Evolutionary conservation across 2,797 vertebrate species (phyloP).

Genomic region (Erethizon dorsatum): DNA sequence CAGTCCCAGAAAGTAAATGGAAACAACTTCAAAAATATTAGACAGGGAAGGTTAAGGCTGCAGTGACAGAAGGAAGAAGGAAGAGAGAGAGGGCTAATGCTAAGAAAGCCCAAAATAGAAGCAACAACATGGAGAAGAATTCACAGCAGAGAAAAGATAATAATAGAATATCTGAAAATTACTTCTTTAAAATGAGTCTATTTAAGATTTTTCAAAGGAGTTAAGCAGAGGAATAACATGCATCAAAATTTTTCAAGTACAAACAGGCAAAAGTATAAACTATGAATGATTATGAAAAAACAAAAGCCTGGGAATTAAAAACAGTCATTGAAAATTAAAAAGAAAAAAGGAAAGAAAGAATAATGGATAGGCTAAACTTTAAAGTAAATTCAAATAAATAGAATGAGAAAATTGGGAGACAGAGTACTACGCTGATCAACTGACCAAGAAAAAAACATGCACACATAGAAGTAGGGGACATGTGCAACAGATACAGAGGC

Average conservation of each 20-base stretch:
- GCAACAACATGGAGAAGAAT: not conserved
- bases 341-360: not conserved
- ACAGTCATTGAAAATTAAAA: not conserved
- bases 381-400: not conserved
- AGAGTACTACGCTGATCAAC: not conserved
- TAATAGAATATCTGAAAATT: not conserved
- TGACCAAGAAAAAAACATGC: not conserved
- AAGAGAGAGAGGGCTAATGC: not conserved
- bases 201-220: constrained; percentile 31
- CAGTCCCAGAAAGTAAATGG: not conserved
- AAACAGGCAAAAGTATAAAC: not conserved
- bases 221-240: not conserved
- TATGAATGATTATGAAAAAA: not conserved
- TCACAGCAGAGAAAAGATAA: not conserved
- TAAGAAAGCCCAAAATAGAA: constrained; percentile 1
- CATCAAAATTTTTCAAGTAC: not conserved
- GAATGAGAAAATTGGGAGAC: not conserved
- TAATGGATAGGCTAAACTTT: not conserved
- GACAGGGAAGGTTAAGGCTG: not conserved
- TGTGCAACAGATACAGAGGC: not conserved
- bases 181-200: not conserved
- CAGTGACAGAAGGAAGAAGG: not conserved
- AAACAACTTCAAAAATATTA: not conserved
- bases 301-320: not conserved
- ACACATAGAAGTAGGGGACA: not conserved